These are phyloP conservation scores for Hymenopus coronatus DNA, from an alignment of 2,888 invertebrate genomes.

Conservation along the genomic window DNA sequence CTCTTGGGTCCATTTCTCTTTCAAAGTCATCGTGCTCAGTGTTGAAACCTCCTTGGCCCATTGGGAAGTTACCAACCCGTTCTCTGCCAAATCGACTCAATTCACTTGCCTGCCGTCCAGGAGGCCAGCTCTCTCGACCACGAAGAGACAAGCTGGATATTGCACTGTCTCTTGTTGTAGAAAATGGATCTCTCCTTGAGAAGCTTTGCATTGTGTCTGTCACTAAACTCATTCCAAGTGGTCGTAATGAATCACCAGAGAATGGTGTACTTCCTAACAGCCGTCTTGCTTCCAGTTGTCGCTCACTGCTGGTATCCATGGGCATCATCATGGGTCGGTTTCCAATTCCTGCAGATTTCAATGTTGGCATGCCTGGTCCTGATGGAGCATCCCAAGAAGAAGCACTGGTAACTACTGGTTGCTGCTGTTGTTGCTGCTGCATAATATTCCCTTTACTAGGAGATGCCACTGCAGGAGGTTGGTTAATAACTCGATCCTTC, in stretches of 20 bases:
- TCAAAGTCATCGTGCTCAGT: conserved; percentile 3
- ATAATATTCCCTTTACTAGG: not conserved
- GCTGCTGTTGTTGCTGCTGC: not conserved
- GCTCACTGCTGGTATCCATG: not conserved
- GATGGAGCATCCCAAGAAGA: not conserved
- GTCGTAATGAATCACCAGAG: conserved; percentile 4
- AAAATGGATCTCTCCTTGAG: not conserved
- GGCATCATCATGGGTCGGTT: not conserved
- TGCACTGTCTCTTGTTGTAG: not conserved
- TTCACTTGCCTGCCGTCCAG: not conserved
- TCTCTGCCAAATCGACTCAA: conserved; percentile 15
- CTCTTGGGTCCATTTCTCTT: conserved; percentile 16
- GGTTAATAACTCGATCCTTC: not conserved
- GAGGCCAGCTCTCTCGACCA: conserved; percentile 25
- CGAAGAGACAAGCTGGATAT: not conserved
- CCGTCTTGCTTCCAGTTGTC: conserved; percentile 5
- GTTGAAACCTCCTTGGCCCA: not conserved
- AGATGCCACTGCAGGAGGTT: not conserved
- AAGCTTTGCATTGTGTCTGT: not conserved
- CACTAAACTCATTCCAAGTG: not conserved
- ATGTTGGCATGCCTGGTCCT: conserved; percentile 31
- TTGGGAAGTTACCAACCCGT: not conserved
- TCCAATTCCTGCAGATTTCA: conserved; percentile 13
- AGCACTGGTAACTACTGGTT: not conserved
- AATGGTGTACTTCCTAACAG: not conserved